Conservation (phyloP, 2,113 vertebrate genomes). For the Cyanoramphus novaezelandiae region DNA sequence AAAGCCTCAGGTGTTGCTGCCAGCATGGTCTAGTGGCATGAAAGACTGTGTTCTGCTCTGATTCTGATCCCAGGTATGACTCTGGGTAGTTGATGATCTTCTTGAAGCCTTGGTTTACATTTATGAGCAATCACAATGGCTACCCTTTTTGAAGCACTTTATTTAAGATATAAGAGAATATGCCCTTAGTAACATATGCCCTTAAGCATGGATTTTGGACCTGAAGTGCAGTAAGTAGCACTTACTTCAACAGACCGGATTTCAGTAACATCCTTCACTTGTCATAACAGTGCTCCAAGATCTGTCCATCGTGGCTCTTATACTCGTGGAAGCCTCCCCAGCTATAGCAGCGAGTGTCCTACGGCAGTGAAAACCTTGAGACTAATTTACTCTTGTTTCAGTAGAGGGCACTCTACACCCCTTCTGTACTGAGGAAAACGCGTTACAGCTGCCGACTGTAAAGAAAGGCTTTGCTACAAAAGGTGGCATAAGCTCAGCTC, state of each 20-base stretch:
- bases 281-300: neutral
- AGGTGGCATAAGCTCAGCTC: neutral
- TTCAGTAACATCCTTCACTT: neutral
- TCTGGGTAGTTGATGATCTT: neutral
- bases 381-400: neutral
- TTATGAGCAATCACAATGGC: neutral
- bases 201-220: neutral
- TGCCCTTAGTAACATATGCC: neutral
- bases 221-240: neutral
- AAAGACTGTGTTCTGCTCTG: neutral
- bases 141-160: neutral
- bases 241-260: neutral
- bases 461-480: neutral
- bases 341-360: neutral
- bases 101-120: neutral
- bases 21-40: neutral
- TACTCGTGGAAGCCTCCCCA: neutral
- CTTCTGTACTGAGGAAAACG: neutral
- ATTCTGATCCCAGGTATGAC: neutral
- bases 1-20: neutral
- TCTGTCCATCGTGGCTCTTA: neutral
- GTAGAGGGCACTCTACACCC: neutral
- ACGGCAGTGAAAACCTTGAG: neutral
- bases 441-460: neutral
- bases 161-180: neutral